Percentiles rank a stretch among this genome's conserved stretches.
phyloP scores from a whole-genome alignment of 1,140 invertebrate genomes.

The Tetranychus urticae region DNA sequence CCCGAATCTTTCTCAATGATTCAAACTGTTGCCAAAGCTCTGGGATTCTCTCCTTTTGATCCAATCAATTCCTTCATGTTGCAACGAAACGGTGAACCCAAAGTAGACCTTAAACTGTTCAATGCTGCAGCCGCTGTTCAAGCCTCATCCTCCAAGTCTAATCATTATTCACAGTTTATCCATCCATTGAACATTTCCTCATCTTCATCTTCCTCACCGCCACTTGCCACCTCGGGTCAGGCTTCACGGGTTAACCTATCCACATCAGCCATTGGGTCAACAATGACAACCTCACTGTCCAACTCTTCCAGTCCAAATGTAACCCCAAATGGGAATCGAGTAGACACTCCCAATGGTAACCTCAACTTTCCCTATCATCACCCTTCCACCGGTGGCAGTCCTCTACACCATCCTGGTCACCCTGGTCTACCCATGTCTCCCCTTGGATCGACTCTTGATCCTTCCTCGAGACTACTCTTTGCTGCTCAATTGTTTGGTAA shows the following conservation, averaged over 20 bases:
- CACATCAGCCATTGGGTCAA: no score
- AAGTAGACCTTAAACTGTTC: neutral
- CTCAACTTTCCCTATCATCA: neutral
- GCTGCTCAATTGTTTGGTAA: constrained; percentile 8
- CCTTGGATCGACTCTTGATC: constrained; percentile 10
- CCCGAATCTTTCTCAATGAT: no score
- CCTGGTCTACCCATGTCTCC: constrained; percentile 9
- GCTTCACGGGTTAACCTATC: no score
- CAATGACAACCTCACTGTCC: no score
- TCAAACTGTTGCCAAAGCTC: no score
- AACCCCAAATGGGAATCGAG: no score
- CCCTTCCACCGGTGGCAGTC: neutral
- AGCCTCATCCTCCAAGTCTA: neutral
- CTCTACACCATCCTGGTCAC: neutral
- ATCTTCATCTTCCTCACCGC: neutral
- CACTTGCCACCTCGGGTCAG: neutral
- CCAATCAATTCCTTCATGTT: no score
- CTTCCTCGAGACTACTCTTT: constrained; percentile 8
- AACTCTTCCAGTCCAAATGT: no score
- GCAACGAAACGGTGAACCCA: no score
- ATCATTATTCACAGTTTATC: neutral
- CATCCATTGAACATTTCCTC: neutral
- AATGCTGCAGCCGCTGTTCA: neutral
- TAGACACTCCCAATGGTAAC: neutral
- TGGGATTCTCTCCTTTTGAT: no score